These are phyloP conservation scores for Drosophila triauraria DNA, from an alignment of 1,140 invertebrate genomes.

Conservation along the genomic window DNA sequence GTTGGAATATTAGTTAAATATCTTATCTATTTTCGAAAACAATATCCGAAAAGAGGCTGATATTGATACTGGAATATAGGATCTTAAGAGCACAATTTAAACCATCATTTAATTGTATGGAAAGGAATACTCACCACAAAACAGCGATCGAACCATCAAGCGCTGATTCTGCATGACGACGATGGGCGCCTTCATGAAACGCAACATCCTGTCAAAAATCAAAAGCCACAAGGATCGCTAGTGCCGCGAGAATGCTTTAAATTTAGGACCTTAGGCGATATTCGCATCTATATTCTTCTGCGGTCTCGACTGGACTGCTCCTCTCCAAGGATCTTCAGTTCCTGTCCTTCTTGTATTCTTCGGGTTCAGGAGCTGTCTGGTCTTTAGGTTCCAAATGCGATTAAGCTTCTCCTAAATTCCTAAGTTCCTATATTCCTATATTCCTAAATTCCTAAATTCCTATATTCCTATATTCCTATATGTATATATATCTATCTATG, in stretches of 20 bases:
- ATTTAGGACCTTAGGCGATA: not conserved
- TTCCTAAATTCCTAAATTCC: not conserved
- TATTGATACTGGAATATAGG: too few species aligned
- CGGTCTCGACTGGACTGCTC: too few species aligned
- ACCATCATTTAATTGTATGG: too few species aligned
- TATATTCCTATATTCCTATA: not conserved
- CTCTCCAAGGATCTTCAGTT: not conserved
- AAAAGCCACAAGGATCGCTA: too few species aligned
- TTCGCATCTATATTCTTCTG: too few species aligned
- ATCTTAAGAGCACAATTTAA: too few species aligned
- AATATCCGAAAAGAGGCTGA: too few species aligned
- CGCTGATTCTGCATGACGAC: not conserved
- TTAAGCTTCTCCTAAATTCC: too few species aligned
- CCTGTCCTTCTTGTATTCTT: not conserved
- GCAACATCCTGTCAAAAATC: not conserved
- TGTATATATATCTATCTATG: conserved; percentile 23
- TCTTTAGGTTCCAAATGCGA: not conserved
- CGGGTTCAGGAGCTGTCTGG: conserved; percentile 3
- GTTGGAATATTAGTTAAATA: too few species aligned
- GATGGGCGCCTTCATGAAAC: not conserved
- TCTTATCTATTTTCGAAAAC: too few species aligned
- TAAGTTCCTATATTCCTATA: not conserved
- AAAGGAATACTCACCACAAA: not conserved
- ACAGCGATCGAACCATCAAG: not conserved
- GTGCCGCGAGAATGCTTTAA: not conserved